Conservation (phyloP, 1,140 invertebrate species). For the Trachelipus rathkii region DNA sequence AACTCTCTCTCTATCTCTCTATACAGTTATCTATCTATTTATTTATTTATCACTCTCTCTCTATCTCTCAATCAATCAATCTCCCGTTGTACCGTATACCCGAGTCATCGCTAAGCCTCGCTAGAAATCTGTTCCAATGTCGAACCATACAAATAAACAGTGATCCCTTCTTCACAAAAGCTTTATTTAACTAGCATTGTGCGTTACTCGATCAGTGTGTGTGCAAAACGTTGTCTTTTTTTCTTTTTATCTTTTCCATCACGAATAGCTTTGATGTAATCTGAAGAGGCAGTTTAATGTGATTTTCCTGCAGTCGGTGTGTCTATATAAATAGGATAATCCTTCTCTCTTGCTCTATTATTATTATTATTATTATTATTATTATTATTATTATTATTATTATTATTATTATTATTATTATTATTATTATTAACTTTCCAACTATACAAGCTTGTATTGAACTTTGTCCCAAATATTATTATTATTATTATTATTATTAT, state of each 20-base stretch:
- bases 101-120: neutral
- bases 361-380: slow-evolving; percentile 14
- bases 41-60: neutral
- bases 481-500: no score
- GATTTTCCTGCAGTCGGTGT: no score
- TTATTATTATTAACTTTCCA: no score
- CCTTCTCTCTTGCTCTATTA: neutral
- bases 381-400: neutral
- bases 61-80: neutral
- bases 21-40: neutral
- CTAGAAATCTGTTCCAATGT: neutral
- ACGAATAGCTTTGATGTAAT: neutral
- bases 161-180: neutral
- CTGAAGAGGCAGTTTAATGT: neutral
- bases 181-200: neutral
- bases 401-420: no score
- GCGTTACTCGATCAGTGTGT: neutral
- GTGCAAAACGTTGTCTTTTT: neutral
- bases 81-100: neutral
- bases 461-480: no score
- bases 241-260: neutral
- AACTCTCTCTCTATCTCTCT: neutral
- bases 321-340: no score
- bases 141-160: no score
- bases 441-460: no score